Evolutionary conservation across 1,140 invertebrate species (phyloP), one percentile per base, ranked within the genome.

Genomic region (Drosophila parvula): DNA sequence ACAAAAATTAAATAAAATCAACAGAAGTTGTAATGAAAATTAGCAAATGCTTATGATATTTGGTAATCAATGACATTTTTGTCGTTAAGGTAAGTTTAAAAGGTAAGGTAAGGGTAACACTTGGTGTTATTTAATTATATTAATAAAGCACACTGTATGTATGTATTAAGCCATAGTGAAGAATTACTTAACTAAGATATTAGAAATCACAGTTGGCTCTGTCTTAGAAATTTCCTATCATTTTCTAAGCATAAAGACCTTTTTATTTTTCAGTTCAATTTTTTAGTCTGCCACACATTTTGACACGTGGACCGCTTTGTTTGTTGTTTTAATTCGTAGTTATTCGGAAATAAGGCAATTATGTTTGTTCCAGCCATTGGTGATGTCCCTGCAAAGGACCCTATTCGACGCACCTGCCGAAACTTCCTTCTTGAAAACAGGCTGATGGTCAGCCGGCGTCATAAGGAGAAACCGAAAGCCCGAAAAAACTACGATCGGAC

Each of bases 401-500:
- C 27, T 0, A n/a, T 14, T 28, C 43, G 28, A 10, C 55, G 40
- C 6, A 44, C 28, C 0, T 55, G 64, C 22, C 70, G 83, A 8
- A 88, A 88, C 47, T 82, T 88, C 22, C 40, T 85, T 22, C 75
- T 43, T 11, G 83, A 85, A 48, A 85, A 85, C 41, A 43, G 57
- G 14, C 51, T 68, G 8, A 12, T 76, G 65, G 43, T 81, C 18
- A 51, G 64, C 3, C 63, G 59, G 43, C 45, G 30, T 28, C 58
- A 41, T 2, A 55, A 32, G 3, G 16, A 16, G 16, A 47, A 11
- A n/a, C 18, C 22, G 10, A 43, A 53, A n/a, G 43, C 10, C 12
- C 36, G 14, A 1, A 53, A 78, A 7, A 64, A 43, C 18, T 79
- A 79, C 30, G 61, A 76, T 36, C 22, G 67, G 43, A 59, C 80